These are phyloP conservation scores for Oryzias melastigma DNA, from an alignment of 2,113 vertebrate species.

Conservation along the genomic window DNA sequence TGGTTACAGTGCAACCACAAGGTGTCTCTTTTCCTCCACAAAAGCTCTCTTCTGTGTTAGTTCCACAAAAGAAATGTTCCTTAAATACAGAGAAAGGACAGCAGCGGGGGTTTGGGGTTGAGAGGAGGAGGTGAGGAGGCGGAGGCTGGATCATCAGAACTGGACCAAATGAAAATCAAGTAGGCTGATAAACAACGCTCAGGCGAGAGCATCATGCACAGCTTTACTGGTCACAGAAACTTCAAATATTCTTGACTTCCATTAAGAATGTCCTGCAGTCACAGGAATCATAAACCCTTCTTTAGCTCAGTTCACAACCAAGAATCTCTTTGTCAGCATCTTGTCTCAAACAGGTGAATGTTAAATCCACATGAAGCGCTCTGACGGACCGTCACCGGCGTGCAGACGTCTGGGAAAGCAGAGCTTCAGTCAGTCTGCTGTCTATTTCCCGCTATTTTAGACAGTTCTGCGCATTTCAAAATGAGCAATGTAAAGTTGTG, in stretches of 20 bases:
- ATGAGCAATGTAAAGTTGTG: no score
- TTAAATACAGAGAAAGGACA: not conserved
- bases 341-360: no score
- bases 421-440: no score
- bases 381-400: no score
- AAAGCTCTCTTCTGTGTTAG: not conserved
- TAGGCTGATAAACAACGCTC: conserved; percentile 6
- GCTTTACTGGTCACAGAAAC: not conserved
- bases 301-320: no score
- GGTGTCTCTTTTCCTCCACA: conserved; percentile 74
- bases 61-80: conserved; percentile 12
- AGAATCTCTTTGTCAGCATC: no score
- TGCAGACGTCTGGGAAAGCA: no score
- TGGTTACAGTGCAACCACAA: conserved; percentile 58
- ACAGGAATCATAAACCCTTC: no score
- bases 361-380: no score
- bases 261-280: not conserved
- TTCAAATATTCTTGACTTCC: not conserved
- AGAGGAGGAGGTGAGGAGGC: not conserved
- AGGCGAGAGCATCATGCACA: conserved; percentile 10
- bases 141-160: conserved; percentile 14
- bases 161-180: conserved; percentile 45
- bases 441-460: no score
- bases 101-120: not conserved
- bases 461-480: no score